Conservation (phyloP, 2,113 vertebrate species). For the Plecturocebus donacophilus region DNA sequence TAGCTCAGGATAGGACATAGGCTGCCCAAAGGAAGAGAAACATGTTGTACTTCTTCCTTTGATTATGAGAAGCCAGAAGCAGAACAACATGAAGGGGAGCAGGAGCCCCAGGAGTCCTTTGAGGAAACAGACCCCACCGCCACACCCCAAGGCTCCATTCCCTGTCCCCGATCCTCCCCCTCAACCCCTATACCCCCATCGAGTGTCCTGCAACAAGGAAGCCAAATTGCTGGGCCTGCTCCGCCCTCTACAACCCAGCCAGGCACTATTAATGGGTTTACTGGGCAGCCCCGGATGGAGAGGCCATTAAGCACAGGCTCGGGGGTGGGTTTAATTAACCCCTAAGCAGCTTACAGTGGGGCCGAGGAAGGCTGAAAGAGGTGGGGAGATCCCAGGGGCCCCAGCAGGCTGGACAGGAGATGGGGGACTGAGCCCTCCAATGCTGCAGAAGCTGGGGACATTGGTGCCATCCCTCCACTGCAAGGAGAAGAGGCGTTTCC, state of each 20-base stretch:
- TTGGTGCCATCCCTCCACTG: not conserved
- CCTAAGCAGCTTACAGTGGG: constrained; percentile 66
- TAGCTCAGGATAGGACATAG: not conserved
- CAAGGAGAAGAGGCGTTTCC: not conserved
- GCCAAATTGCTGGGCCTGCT: not conserved
- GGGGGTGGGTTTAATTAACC: constrained; percentile 60
- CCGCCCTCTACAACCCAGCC: not conserved
- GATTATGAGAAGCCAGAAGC: not conserved
- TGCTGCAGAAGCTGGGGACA: not conserved
- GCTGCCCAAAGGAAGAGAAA: not conserved
- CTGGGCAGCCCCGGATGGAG: constrained; percentile 12
- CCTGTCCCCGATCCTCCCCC: not conserved
- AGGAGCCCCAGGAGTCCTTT: not conserved
- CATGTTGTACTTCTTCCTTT: not conserved
- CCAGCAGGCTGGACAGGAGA: not conserved
- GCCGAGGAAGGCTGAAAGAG: not conserved
- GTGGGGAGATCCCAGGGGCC: not conserved
- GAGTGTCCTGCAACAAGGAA: not conserved
- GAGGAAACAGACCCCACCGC: not conserved
- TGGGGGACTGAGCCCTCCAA: not conserved
- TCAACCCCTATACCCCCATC: not conserved
- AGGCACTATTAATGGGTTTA: constrained; percentile 66
- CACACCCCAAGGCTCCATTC: not conserved
- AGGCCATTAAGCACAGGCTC: constrained; percentile 58
- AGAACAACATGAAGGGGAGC: not conserved